These are phyloP conservation scores for Phyto melanocephala DNA, from an alignment of 2,888 invertebrate genomes.

Conservation along the genomic window DNA sequence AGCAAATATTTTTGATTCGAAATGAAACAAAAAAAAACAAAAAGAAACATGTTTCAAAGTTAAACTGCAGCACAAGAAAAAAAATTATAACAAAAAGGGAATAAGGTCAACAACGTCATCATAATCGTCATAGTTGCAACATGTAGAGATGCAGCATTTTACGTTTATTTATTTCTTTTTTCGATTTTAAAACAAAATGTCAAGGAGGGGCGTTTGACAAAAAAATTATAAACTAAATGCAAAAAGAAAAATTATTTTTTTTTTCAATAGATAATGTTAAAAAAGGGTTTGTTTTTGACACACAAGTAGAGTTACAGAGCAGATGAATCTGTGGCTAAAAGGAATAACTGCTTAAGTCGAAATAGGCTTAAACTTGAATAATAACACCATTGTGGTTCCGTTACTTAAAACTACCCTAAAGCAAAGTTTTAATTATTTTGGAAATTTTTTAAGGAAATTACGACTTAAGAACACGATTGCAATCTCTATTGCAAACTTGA, in stretches of 20 bases:
- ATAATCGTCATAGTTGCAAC: background rate
- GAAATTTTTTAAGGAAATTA: too few species aligned
- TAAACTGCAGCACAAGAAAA: conserved; percentile 36
- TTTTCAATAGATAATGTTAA: too few species aligned
- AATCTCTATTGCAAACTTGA: too few species aligned
- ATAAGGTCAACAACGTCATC: conserved; percentile 42
- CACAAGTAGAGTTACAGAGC: too few species aligned
- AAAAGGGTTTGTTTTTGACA: too few species aligned
- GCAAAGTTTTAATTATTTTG: too few species aligned
- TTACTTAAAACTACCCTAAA: too few species aligned
- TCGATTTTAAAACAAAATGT: background rate
- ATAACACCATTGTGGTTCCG: too few species aligned
- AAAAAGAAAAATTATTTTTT: background rate
- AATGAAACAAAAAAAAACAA: background rate
- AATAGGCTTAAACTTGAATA: too few species aligned
- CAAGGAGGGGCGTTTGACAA: background rate
- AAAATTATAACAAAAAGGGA: conserved; percentile 35
- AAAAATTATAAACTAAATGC: background rate
- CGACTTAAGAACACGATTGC: too few species aligned
- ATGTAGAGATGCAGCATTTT: background rate
- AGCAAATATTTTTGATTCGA: conserved; percentile 4
- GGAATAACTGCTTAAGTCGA: too few species aligned
- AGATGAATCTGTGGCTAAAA: too few species aligned
- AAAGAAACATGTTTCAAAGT: background rate
- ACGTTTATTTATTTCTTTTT: background rate